Percentiles rank a stretch among this genome's conserved stretches.
Evolutionary conservation across 2,888 invertebrate genomes (phyloP).

Genomic region (Orchesellides sinensis): DNA sequence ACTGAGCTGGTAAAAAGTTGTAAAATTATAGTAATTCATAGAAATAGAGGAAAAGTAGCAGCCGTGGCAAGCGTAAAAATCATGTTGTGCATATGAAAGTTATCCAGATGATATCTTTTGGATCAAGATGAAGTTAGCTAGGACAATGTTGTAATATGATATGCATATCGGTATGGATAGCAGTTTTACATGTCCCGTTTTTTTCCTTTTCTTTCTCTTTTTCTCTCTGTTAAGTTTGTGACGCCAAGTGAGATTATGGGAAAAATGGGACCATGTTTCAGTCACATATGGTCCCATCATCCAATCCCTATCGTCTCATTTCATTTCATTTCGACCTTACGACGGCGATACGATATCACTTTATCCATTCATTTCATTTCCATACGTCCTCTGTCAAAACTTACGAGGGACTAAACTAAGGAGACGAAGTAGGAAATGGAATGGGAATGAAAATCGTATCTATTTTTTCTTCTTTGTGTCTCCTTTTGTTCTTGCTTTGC

Average conservation of each 20-base stretch:
- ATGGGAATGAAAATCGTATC: conserved; percentile 23
- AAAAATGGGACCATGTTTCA: conserved; percentile 63
- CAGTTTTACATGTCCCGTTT: conserved; percentile 24
- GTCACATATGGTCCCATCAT: conserved; percentile 65
- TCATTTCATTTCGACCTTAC: conserved; percentile 59
- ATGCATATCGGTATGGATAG: conserved; percentile 38
- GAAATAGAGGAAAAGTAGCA: conserved; percentile 17
- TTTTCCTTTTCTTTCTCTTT: not conserved
- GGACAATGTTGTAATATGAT: not conserved
- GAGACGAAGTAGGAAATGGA: not conserved
- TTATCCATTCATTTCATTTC: conserved; percentile 65
- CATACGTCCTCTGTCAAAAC: conserved; percentile 59
- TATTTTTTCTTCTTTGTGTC: conserved; percentile 26
- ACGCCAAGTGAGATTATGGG: conserved; percentile 57
- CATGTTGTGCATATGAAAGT: conserved; percentile 56
- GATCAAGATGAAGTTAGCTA: conserved; percentile 41
- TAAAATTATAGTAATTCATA: conserved; percentile 25
- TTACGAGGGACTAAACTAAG: conserved; percentile 17
- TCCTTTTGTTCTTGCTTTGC: not conserved
- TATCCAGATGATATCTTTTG: conserved; percentile 53
- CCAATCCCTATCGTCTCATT: conserved; percentile 58
- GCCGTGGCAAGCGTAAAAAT: conserved; percentile 39
- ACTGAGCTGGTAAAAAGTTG: conserved; percentile 19
- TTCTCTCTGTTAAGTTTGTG: conserved; percentile 35
- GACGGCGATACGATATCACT: conserved; percentile 60